Conservation (phyloP, 2,797 vertebrate genomes). For the Rhinogobio ventralis region DNA sequence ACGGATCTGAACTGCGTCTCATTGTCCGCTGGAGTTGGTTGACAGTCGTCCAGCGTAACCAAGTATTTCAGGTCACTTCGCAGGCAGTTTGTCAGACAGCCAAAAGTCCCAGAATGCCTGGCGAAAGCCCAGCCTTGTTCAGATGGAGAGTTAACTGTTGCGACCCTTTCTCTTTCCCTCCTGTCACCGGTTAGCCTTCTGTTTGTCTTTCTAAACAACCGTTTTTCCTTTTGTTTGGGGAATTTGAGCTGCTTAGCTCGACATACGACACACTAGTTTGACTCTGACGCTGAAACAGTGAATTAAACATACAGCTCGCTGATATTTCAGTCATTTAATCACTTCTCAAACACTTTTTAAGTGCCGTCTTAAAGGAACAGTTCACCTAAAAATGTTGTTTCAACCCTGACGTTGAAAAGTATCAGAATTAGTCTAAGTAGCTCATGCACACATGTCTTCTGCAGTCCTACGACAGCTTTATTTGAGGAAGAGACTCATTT, state of each 20-base stretch:
- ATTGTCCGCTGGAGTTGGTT: constrained; percentile 8
- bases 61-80: constrained; percentile 53
- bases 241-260: neutral
- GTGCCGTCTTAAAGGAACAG: neutral
- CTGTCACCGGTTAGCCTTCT: neutral
- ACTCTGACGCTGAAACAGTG: neutral
- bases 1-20: neutral
- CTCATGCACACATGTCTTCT: neutral
- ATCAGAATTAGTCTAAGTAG: neutral
- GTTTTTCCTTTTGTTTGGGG: constrained; percentile 2
- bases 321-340: neutral
- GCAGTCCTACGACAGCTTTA: neutral
- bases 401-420: neutral
- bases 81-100: constrained; percentile 69
- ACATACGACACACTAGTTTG: neutral
- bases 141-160: constrained; percentile 74
- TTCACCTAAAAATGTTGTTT: neutral
- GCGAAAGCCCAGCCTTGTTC: constrained; percentile 63
- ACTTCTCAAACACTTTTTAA: neutral
- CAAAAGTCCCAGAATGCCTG: constrained; percentile 76
- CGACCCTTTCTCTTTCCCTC: constrained; percentile 21
- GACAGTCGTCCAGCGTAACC: constrained; percentile 33
- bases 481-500: neutral
- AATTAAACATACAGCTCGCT: neutral
- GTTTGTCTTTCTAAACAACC: constrained; percentile 3